These are phyloP conservation scores for Hylyphantes graminicola DNA, from an alignment of 1,140 invertebrate species.

Conservation along the genomic window DNA sequence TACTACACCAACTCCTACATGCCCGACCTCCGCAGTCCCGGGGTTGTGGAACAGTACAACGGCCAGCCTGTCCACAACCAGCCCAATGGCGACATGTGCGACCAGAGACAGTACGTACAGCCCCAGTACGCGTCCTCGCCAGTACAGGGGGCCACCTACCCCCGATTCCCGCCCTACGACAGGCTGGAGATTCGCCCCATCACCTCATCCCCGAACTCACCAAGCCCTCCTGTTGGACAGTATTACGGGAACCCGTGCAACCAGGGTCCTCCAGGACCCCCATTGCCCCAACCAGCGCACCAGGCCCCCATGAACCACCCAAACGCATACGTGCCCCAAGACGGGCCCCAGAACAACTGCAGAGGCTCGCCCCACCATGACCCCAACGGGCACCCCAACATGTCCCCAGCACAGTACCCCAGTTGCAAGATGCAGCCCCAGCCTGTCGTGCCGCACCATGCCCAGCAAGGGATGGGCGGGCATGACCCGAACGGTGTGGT, in stretches of 20 bases:
- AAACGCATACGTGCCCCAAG: constrained; percentile 60
- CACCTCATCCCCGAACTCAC: constrained; percentile 71
- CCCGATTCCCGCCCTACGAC: constrained; percentile 92
- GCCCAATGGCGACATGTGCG: constrained; percentile 68
- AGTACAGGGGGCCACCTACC: constrained; percentile 72
- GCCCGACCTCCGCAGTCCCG: constrained; percentile 84
- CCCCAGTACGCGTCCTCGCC: constrained; percentile 61
- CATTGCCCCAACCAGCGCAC: constrained; percentile 61
- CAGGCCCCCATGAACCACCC: constrained; percentile 58
- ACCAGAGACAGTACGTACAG: constrained; percentile 73
- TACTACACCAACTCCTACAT: constrained; percentile 94
- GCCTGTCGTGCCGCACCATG: constrained; percentile 64
- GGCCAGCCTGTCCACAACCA: constrained; percentile 79
- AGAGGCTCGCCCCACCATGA: constrained; percentile 54
- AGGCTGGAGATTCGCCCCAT: constrained; percentile 83
- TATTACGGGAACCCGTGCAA: constrained; percentile 70
- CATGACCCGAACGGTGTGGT: constrained; percentile 71
- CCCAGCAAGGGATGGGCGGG: constrained; percentile 63
- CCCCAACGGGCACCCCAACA: constrained; percentile 58
- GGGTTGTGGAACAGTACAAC: constrained; percentile 75
- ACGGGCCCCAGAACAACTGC: constrained; percentile 51
- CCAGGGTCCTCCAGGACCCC: constrained; percentile 62
- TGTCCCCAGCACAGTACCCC: constrained; percentile 60
- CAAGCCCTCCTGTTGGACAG: constrained; percentile 62
- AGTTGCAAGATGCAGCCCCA: constrained; percentile 66